Evolutionary conservation across 2,113 vertebrate genomes (phyloP).

Genomic region (Aleadryas rufinucha): DNA sequence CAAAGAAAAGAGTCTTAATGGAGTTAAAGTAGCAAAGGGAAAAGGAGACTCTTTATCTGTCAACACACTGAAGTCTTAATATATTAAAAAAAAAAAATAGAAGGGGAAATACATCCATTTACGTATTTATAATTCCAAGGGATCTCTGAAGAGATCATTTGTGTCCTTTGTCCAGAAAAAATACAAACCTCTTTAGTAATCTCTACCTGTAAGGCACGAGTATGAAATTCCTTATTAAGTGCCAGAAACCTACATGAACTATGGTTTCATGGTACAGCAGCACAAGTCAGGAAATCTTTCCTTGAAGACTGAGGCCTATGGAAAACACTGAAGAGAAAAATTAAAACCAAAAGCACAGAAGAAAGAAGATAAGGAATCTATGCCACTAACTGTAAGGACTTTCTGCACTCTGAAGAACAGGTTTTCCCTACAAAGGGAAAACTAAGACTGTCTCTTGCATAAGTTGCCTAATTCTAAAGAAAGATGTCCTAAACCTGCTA

Average conservation of each 20-base stretch:
- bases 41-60: background rate
- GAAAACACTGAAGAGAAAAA: background rate
- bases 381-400: background rate
- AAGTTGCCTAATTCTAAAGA: background rate
- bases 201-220: accelerated
- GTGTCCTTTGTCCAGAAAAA: background rate
- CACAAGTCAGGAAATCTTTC: background rate
- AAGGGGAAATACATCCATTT: background rate
- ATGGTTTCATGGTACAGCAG: background rate
- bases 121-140: background rate
- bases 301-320: background rate
- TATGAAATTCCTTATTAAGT: background rate
- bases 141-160: background rate
- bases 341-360: background rate
- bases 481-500: background rate
- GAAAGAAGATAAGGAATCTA: background rate
- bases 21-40: background rate
- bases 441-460: background rate
- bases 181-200: background rate
- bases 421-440: background rate
- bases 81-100: background rate
- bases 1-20: too few relatives aligned
- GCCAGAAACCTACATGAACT: background rate
- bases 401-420: background rate
- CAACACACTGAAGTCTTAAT: background rate